Evolutionary conservation across 2,888 invertebrate genomes (phyloP).

Genomic region (Dryomyza anilis): DNA sequence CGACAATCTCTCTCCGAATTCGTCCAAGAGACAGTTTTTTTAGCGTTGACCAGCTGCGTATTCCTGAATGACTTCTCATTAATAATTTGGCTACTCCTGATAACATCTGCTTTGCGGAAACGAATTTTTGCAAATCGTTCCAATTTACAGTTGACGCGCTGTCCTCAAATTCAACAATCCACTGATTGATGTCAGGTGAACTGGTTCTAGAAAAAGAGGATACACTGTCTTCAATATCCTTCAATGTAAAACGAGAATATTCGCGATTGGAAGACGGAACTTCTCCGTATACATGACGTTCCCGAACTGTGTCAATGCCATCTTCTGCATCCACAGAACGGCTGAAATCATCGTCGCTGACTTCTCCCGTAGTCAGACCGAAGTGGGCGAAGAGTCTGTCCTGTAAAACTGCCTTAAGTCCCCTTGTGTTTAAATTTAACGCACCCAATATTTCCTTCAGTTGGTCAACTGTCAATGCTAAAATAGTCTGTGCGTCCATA

Average conservation of each 20-base stretch:
- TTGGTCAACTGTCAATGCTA: not conserved
- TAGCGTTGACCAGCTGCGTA: conserved; percentile 26
- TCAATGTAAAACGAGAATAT: no score
- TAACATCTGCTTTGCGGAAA: conserved; percentile 31
- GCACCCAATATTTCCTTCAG: not conserved
- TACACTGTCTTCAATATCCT: conserved; percentile 1
- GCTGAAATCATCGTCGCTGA: not conserved
- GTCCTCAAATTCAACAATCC: conserved; percentile 13
- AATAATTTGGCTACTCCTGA: conserved; percentile 29
- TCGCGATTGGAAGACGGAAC: no score
- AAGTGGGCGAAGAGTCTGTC: not conserved
- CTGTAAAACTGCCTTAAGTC: not conserved
- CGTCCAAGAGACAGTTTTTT: conserved; percentile 19
- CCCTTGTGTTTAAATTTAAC: not conserved
- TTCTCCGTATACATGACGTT: no score
- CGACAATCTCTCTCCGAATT: conserved; percentile 20
- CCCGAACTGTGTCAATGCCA: no score
- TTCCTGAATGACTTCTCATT: conserved; percentile 26
- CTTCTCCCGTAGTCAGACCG: not conserved
- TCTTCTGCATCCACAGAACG: not conserved
- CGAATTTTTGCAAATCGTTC: conserved; percentile 26
- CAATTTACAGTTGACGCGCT: conserved; percentile 15
- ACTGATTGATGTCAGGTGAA: not conserved
- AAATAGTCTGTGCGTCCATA: not conserved
- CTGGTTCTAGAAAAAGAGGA: not conserved